Evolutionary conservation across 2,113 vertebrate species (phyloP).

Genomic region (Arenaria interpres): DNA sequence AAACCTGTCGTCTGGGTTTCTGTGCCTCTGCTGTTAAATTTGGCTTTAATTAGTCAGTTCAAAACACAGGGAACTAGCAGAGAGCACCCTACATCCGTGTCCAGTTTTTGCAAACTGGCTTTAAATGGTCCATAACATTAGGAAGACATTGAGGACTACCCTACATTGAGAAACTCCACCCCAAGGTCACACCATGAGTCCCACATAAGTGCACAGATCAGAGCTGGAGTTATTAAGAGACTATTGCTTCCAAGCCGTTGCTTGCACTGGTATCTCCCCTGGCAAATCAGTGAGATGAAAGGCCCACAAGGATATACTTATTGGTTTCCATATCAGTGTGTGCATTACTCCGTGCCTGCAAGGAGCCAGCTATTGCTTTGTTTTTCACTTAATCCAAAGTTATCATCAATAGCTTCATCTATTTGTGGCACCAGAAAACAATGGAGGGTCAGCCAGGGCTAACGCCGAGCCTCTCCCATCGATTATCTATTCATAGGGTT

Average conservation of each 20-base stretch:
- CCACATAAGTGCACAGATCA: not conserved
- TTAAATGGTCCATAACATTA: not conserved
- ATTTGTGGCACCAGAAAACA: not conserved
- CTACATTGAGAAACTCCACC: not conserved
- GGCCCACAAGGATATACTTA: not conserved
- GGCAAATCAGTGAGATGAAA: not conserved
- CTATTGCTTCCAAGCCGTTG: not conserved
- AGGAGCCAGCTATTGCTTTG: not conserved
- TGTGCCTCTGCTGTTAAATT: not conserved
- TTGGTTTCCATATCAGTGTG: not conserved
- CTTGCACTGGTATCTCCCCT: not conserved
- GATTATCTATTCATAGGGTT: not conserved
- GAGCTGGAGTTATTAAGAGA: not conserved
- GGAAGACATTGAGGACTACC: not conserved
- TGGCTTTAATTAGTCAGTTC: not conserved
- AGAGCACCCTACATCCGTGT: fast-evolving
- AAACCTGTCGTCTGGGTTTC: not conserved
- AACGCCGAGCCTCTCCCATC: not conserved
- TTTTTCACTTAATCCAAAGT: not conserved
- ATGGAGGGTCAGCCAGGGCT: not conserved
- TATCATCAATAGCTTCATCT: not conserved
- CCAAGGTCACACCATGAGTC: not conserved
- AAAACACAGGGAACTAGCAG: not conserved
- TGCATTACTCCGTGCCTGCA: not conserved
- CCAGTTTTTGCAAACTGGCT: not conserved